Percentiles rank a stretch among this genome's conserved stretches.
Conservation (phyloP, 1,140 invertebrate species). For the Caligus rogercresseyi region DNA sequence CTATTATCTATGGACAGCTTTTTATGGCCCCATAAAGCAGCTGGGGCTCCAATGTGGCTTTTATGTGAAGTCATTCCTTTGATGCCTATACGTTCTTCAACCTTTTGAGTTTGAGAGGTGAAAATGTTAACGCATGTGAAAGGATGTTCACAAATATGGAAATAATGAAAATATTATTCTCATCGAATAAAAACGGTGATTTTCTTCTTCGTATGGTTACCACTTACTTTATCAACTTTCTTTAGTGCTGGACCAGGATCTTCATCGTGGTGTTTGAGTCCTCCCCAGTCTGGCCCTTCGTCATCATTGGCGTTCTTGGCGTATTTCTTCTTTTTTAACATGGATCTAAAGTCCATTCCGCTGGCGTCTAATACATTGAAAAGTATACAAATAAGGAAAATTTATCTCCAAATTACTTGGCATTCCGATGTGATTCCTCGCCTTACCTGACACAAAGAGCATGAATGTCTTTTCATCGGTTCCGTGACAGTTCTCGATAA, state of each 20-base stretch:
- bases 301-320: conserved; percentile 80
- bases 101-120: no score
- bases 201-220: background rate
- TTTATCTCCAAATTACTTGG: background rate
- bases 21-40: no score
- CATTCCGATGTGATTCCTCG: background rate
- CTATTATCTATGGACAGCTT: background rate
- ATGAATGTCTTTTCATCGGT: conserved; percentile 85
- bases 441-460: conserved; percentile 83
- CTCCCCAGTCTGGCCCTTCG: conserved; percentile 71
- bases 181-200: no score
- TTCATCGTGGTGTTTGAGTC: conserved; percentile 86
- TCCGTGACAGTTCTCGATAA: conserved; percentile 78
- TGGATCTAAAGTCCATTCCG: conserved; percentile 94
- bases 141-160: no score
- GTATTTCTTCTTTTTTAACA: conserved; percentile 91
- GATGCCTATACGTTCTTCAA: background rate
- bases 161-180: no score
- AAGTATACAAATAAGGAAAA: background rate
- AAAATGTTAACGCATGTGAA: no score
- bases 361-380: conserved; percentile 48
- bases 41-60: no score
- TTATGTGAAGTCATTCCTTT: no score
- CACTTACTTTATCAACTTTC: conserved; percentile 4
- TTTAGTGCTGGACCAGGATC: conserved; percentile 32